A percentile compares a stretch with the other conserved stretches of the same genome.
phyloP scores from a whole-genome alignment of 2,113 vertebrate species.

The Hypanus sabinus region DNA sequence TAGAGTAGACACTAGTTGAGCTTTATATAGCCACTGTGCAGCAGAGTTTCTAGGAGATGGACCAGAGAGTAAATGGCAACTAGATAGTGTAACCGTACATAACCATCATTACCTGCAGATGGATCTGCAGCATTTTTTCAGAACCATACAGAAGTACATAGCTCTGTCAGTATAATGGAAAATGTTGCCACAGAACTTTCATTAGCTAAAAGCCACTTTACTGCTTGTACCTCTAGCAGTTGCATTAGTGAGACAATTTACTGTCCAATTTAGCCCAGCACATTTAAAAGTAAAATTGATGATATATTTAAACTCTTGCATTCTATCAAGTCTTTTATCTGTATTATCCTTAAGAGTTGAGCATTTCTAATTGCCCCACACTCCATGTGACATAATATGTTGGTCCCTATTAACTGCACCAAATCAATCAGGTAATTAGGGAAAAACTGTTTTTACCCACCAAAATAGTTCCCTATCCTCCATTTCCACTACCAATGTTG shows the following conservation, averaged over 20 bases:
- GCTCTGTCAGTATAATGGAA: not conserved
- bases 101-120: not conserved
- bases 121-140: not conserved
- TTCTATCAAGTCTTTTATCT: not conserved
- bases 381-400: not conserved
- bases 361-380: not conserved
- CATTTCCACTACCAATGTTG: not conserved
- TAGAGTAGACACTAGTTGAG: not conserved
- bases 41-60: not conserved
- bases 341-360: not conserved
- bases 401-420: not conserved
- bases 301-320: not conserved
- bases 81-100: not conserved
- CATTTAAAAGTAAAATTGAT: not conserved
- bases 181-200: not conserved
- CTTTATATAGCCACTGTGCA: not conserved
- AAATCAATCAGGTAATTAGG: not conserved
- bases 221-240: not conserved
- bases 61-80: not conserved
- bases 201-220: constrained; percentile 29
- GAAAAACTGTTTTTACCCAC: not conserved
- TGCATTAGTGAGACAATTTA: not conserved
- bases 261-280: not conserved
- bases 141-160: not conserved
- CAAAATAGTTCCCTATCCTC: not conserved